Evolutionary conservation across 2,113 vertebrate species (phyloP).

Genomic region (Sylvietta virens): DNA sequence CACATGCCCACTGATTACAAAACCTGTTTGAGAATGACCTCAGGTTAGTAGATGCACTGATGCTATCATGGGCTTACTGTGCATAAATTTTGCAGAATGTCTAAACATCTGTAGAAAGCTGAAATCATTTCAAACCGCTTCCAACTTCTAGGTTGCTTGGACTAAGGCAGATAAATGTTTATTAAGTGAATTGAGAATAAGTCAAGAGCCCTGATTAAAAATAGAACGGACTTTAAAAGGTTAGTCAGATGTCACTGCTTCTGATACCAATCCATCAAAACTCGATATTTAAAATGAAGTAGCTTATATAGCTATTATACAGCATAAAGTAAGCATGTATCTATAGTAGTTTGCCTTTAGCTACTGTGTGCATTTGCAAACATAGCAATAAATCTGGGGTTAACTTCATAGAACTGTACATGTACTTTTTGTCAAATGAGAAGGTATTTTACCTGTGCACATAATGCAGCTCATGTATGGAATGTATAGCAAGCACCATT

Average conservation of each 20-base stretch:
- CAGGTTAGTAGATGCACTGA: neutral
- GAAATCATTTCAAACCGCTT: neutral
- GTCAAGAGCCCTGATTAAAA: neutral
- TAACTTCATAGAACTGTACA: neutral
- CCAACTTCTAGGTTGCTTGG: neutral
- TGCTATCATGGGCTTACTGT: neutral
- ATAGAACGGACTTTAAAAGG: neutral
- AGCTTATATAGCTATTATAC: neutral
- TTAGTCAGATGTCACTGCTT: neutral
- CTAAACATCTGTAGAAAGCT: neutral
- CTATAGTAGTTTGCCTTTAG: neutral
- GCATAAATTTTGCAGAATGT: neutral
- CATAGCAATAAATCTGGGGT: neutral
- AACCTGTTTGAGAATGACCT: neutral
- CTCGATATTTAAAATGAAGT: neutral
- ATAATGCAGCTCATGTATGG: conserved; percentile 94
- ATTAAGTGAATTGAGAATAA: neutral
- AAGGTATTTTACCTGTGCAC: conserved; percentile 82
- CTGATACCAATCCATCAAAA: neutral
- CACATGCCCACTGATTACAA: neutral
- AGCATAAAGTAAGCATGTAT: neutral
- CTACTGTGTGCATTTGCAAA: neutral
- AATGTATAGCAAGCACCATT: conserved; percentile 96
- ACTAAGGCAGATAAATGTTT: neutral
- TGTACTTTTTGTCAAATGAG: neutral